Evolutionary conservation across 2,113 vertebrate species (phyloP).

Genomic region (Ascaphus truei): DNA sequence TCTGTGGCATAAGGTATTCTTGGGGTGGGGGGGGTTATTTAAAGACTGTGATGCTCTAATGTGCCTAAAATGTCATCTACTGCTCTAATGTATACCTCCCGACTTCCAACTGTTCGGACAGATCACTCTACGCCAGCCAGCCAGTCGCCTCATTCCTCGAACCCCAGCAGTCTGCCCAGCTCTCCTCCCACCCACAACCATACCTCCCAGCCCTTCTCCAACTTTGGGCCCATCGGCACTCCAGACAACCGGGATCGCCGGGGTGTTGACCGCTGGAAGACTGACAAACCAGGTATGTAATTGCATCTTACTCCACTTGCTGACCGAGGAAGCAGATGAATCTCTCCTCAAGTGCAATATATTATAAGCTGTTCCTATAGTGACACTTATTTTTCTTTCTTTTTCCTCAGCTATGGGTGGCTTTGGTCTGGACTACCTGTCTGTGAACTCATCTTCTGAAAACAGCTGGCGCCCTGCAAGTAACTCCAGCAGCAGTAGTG

Average conservation of each 20-base stretch:
- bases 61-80: too few relatives aligned
- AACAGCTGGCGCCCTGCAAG: constrained; percentile 86
- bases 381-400: constrained; percentile 27
- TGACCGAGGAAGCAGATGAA: too few relatives aligned
- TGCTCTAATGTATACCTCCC: too few relatives aligned
- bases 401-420: constrained; percentile 73
- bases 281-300: constrained; percentile 86
- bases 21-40: too few relatives aligned
- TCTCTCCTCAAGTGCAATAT: too few relatives aligned
- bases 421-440: constrained; percentile 91
- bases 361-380: too few relatives aligned
- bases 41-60: too few relatives aligned
- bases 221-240: constrained; percentile 93
- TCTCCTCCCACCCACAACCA: constrained; percentile 96
- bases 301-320: not conserved
- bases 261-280: constrained; percentile 88
- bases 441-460: constrained; percentile 73
- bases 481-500: constrained; percentile 62
- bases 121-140: constrained; percentile 98
- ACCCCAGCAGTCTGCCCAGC: constrained; percentile 95
- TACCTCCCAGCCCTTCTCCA: constrained; percentile 84
- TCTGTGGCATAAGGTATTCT: too few relatives aligned
- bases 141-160: constrained; percentile 97
- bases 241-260: constrained; percentile 90
- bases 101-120: constrained; percentile 51